Evolutionary conservation across 2,888 invertebrate species (phyloP).

Genomic region (Polymixis flavicincta): DNA sequence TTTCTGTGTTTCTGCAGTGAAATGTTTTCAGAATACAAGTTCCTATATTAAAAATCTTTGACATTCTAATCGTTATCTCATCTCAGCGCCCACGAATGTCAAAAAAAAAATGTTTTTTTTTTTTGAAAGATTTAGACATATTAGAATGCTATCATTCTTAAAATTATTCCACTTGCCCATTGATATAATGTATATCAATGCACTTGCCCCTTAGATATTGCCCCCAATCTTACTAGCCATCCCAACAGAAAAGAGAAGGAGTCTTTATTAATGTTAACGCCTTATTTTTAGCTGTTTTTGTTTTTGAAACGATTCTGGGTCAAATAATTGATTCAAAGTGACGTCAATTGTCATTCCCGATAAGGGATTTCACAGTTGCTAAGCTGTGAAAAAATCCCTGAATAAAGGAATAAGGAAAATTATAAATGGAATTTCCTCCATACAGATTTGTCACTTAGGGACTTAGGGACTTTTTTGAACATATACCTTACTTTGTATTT

Average conservation of each 20-base stretch:
- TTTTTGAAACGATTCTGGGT: not conserved
- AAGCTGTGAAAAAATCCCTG: slow-evolving; percentile 5
- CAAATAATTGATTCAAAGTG: slow-evolving; percentile 3
- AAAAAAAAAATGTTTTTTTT: too few relatives aligned
- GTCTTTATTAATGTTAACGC: not conserved
- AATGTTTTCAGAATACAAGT: not conserved
- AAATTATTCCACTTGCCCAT: too few relatives aligned
- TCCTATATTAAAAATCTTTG: too few relatives aligned
- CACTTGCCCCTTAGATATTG: not conserved
- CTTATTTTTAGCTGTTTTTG: slow-evolving; percentile 12
- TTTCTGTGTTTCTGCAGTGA: not conserved
- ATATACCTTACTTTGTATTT: not conserved
- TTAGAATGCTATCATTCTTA: too few relatives aligned
- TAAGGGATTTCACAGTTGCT: slow-evolving; percentile 13
- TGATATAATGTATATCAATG: too few relatives aligned
- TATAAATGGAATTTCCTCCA: not conserved
- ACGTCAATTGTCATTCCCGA: slow-evolving; percentile 21
- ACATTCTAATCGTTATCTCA: too few relatives aligned
- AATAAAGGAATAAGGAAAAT: not conserved
- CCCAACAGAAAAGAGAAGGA: not conserved
- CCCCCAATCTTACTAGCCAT: not conserved
- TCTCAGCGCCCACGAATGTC: too few relatives aligned
- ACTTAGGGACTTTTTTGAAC: not conserved
- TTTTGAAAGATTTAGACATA: too few relatives aligned
- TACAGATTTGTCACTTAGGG: slow-evolving; percentile 14